Evolutionary conservation across 2,113 vertebrate species (phyloP), one percentile per base, ranked within the genome.

Genomic region (Aspiorhynchus laticeps): DNA sequence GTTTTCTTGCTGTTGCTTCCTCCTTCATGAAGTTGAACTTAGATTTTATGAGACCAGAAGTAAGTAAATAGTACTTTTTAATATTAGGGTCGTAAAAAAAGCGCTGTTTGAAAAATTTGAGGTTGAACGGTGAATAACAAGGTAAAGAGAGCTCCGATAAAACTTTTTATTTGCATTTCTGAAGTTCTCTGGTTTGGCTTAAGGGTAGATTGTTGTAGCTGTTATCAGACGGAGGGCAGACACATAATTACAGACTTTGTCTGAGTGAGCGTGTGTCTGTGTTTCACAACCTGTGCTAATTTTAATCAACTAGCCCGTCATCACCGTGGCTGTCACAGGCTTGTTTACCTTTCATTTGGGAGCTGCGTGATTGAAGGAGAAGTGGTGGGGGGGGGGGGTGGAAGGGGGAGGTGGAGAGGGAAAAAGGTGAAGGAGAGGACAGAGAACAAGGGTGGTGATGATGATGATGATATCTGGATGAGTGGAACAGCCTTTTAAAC

Each of bases 281-380:
- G 92, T 92, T 90, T 87, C 88, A 90, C 91, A 93, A 93, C 94
- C 88, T 83, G 73, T 92, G 94, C 95, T 96, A 92, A 97, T 98
- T 98, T 96, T 96, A 97, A 97, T 98, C 97, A 97, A 94, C 85
- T n/a, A 89, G 95, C 65, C 95, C 95, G 96, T 96, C 96, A 94
- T 95, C 94, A 92, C 91, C 87, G 90, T 93, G 77, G 91, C 96
- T 95, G 95, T 95, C 96, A 95, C 85, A 92, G 95, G 94, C 93
- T 93, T 96, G 96, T 97, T 97, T 97, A 90, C 93, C 91, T 96
- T 94, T 95, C 95, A 96, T 96, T 95, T 92, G 86, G 63, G 83
- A 90, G 91, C 91, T 90, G 87, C 91, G 95, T 98, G 97, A 98
- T 98, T 97, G 96, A 94, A 92, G 90, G 82, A 83, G 38, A 48